Percentiles rank a stretch among this genome's conserved stretches.
Evolutionary conservation across 2,888 invertebrate genomes (phyloP).

Genomic region (Apotomis betuletana): DNA sequence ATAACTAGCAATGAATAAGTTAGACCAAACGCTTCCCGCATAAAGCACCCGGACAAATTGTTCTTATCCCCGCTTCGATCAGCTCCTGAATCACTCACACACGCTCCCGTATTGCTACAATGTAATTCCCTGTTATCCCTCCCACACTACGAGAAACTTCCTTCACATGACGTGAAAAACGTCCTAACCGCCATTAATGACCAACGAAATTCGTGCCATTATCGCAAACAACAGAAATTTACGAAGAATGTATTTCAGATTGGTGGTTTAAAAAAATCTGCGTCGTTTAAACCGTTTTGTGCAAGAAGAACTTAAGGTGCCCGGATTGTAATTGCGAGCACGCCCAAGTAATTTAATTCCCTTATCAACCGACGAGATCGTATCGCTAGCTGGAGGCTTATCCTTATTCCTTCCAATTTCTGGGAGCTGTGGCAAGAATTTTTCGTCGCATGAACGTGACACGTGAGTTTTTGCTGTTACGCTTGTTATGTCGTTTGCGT

Average conservation of each 20-base stretch:
- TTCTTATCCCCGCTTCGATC: slow-evolving; percentile 37
- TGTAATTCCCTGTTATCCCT: slow-evolving; percentile 40
- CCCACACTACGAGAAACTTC: slow-evolving; percentile 34
- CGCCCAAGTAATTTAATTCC: slow-evolving; percentile 70
- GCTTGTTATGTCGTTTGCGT: slow-evolving; percentile 33
- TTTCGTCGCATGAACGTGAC: slow-evolving; percentile 38
- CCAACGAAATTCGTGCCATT: not conserved
- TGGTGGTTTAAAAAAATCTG: not conserved
- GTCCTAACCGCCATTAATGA: slow-evolving; percentile 23
- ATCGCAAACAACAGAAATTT: too few relatives aligned
- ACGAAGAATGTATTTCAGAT: not conserved
- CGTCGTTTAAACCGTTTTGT: slow-evolving; percentile 23
- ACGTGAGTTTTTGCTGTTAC: slow-evolving; percentile 38
- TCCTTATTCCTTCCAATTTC: slow-evolving; percentile 53
- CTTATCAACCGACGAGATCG: slow-evolving; percentile 64
- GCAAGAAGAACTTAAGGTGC: slow-evolving; percentile 26
- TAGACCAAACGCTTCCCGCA: slow-evolving; percentile 27
- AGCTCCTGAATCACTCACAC: slow-evolving; percentile 36
- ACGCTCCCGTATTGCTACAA: slow-evolving; percentile 32
- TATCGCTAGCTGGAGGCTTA: slow-evolving; percentile 60
- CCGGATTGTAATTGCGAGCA: slow-evolving; percentile 62
- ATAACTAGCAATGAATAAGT: slow-evolving; percentile 39
- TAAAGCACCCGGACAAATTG: slow-evolving; percentile 40
- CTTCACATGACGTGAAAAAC: not conserved
- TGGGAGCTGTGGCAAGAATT: slow-evolving; percentile 36